Evolutionary conservation across 2,113 vertebrate genomes (phyloP).

Genomic region (Otocyon megalotis): DNA sequence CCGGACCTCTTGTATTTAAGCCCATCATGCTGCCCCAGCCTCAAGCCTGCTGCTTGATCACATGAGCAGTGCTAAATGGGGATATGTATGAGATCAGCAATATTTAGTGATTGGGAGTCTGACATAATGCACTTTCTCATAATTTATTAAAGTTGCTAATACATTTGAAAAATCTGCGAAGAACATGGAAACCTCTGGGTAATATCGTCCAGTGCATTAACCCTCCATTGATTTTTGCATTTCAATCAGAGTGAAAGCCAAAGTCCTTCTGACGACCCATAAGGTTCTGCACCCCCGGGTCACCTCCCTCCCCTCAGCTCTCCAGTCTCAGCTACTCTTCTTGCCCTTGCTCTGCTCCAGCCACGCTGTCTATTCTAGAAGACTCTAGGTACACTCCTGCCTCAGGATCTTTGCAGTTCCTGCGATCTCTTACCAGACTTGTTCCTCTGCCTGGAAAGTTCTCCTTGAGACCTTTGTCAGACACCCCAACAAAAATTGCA

Average conservation of each 20-base stretch:
- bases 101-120: constrained; percentile 71
- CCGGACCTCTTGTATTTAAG: not conserved
- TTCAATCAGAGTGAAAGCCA: constrained; percentile 57
- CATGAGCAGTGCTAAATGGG: constrained; percentile 75
- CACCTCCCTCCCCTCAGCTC: not conserved
- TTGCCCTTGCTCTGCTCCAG: not conserved
- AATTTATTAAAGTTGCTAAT: constrained; percentile 84
- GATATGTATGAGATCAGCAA: constrained; percentile 78
- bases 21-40: not conserved
- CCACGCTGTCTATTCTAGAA: not conserved
- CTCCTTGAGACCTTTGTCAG: not conserved
- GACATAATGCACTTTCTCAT: constrained; percentile 83
- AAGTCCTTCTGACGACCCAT: not conserved
- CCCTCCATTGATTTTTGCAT: constrained; percentile 71
- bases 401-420: not conserved
- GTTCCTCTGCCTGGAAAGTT: not conserved
- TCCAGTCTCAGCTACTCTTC: not conserved
- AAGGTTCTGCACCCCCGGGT: not conserved
- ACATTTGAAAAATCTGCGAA: constrained; percentile 74
- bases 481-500: not conserved
- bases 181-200: constrained; percentile 65
- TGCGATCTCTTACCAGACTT: not conserved
- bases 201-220: constrained; percentile 68
- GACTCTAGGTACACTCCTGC: not conserved
- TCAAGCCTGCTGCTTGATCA: not conserved